Conservation (phyloP, 1,140 invertebrate genomes). For the Papilio polytes region DNA sequence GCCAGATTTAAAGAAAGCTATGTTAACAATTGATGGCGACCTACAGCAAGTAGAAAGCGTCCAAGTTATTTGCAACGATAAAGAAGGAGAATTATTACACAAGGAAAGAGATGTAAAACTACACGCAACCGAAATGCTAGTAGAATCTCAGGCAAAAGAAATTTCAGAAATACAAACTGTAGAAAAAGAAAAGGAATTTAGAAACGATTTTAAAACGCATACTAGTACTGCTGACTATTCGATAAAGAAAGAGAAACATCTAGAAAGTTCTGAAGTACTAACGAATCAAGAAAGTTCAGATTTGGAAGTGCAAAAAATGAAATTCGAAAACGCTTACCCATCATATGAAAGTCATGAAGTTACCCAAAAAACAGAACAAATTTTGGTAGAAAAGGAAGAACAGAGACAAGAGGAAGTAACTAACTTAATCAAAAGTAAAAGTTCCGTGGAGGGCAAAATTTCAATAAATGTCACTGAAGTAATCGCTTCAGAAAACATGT, state of each 20-base stretch:
- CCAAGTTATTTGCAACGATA: conserved; percentile 58
- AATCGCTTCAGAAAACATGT: conserved; percentile 57
- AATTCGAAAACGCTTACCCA: conserved; percentile 45
- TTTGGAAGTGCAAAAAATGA: conserved; percentile 45
- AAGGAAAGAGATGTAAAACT: conserved; percentile 43
- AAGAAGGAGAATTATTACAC: conserved; percentile 54
- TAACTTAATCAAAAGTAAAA: conserved; percentile 42
- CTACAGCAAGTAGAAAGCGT: conserved; percentile 57
- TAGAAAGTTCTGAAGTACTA: conserved; percentile 59
- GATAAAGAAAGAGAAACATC: conserved; percentile 57
- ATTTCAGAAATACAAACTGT: conserved; percentile 55
- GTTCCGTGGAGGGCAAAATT: conserved; percentile 56
- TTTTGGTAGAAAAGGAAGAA: conserved; percentile 63
- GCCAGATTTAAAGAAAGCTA: conserved; percentile 49
- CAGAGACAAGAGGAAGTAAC: conserved; percentile 36
- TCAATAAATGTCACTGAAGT: conserved; percentile 64
- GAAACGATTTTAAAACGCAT: conserved; percentile 39
- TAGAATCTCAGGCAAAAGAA: conserved; percentile 56
- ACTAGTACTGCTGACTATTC: conserved; percentile 44
- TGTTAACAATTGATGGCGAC: conserved; percentile 49
- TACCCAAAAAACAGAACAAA: conserved; percentile 55
- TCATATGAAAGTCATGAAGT: conserved; percentile 59
- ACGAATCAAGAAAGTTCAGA: conserved; percentile 56
- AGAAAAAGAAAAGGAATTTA: conserved; percentile 61
- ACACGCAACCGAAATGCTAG: conserved; percentile 49